Conservation (phyloP, 2,888 invertebrate species). For the Catocala nupta region DNA sequence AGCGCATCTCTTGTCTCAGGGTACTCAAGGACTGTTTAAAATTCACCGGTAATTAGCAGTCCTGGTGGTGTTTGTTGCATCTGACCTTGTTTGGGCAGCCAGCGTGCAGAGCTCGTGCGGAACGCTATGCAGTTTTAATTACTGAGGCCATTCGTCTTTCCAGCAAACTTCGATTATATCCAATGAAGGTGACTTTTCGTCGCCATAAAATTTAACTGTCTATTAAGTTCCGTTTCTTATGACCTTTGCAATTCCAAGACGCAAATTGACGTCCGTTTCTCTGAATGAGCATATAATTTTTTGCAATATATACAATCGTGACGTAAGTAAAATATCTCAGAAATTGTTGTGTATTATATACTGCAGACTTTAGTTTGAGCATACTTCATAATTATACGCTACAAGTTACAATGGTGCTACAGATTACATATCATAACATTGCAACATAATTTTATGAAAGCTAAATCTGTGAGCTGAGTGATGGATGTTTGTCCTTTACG, state of each 20-base stretch:
- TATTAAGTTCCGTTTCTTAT: conserved; percentile 32
- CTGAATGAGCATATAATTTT: conserved; percentile 21
- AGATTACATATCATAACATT: conserved; percentile 1
- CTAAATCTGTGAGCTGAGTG: conserved; percentile 17
- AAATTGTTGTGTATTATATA: conserved; percentile 6
- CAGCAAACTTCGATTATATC: conserved; percentile 55
- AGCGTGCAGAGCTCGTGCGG: conserved; percentile 68
- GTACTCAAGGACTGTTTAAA: conserved; percentile 57
- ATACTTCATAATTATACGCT: not conserved
- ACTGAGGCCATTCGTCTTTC: conserved; percentile 64
- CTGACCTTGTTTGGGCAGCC: conserved; percentile 71
- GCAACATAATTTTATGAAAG: conserved; percentile 15
- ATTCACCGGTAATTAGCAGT: conserved; percentile 58
- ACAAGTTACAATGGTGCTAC: not conserved
- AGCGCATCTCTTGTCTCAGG: conserved; percentile 52
- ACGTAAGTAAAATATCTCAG: conserved; percentile 32
- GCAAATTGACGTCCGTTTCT: conserved; percentile 39
- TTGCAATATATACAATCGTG: conserved; percentile 17
- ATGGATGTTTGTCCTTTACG: conserved; percentile 64
- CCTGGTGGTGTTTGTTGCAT: conserved; percentile 56
- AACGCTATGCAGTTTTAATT: conserved; percentile 79
- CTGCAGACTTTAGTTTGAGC: not conserved
- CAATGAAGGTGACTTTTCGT: conserved; percentile 37
- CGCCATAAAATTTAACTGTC: conserved; percentile 28
- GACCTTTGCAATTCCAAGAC: conserved; percentile 33